These are phyloP conservation scores for Dendrocopos noguchii DNA, from an alignment of 2,113 vertebrate species.

Conservation along the genomic window DNA sequence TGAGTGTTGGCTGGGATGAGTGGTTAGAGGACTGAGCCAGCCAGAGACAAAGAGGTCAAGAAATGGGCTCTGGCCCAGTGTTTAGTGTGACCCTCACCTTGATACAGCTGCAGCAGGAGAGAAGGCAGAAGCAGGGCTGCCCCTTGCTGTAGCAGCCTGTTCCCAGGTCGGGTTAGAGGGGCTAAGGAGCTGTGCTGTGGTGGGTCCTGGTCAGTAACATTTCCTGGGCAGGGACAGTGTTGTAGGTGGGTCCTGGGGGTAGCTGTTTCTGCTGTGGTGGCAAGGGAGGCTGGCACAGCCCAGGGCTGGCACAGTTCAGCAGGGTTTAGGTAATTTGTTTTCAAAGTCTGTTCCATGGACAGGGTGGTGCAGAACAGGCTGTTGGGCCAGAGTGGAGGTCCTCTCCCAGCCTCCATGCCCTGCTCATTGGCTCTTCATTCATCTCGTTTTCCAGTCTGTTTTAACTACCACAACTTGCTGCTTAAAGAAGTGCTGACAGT, in stretches of 20 bases:
- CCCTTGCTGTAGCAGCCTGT: neutral
- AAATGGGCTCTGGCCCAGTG: neutral
- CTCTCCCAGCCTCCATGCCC: fast-evolving
- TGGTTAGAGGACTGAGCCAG: neutral
- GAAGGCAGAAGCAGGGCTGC: neutral
- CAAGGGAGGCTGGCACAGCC: neutral
- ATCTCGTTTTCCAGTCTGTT: neutral
- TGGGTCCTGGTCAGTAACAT: neutral
- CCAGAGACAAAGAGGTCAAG: neutral
- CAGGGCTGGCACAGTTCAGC: neutral
- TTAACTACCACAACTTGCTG: fast-evolving
- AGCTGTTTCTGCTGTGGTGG: neutral
- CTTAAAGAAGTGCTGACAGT: neutral
- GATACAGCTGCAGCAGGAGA: fast-evolving
- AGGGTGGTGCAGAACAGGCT: neutral
- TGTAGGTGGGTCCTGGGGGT: fast-evolving
- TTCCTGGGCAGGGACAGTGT: neutral
- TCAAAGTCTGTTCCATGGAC: neutral
- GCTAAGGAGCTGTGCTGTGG: neutral
- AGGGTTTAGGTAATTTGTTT: neutral
- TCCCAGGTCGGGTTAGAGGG: neutral
- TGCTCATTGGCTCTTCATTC: neutral
- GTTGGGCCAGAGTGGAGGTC: neutral
- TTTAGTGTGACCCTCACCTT: neutral
- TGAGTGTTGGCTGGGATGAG: neutral